Evolutionary conservation across 2,113 vertebrate genomes (phyloP).

Genomic region (Catharus bicknelli): DNA sequence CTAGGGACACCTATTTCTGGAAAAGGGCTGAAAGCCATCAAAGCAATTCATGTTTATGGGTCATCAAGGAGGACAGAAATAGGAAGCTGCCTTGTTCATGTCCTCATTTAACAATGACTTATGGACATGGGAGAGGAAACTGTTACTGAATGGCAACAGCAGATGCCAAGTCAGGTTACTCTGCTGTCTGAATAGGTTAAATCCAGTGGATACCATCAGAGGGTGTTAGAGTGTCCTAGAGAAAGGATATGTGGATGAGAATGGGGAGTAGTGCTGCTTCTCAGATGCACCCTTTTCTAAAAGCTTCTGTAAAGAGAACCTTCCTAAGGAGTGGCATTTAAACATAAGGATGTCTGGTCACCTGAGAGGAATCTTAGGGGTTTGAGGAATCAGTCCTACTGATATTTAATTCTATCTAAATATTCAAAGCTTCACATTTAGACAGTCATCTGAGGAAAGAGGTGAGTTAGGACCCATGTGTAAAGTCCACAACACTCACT

Average conservation of each 20-base stretch:
- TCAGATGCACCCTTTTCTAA: neutral
- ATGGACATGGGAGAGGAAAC: neutral
- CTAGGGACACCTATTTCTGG: neutral
- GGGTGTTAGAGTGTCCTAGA: neutral
- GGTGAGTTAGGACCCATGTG: neutral
- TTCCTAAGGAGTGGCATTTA: neutral
- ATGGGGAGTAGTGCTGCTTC: neutral
- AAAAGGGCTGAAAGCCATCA: constrained; percentile 5
- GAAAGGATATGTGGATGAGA: neutral
- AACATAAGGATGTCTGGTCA: neutral
- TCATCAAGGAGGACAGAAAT: constrained; percentile 1
- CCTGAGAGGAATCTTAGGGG: neutral
- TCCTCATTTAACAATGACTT: constrained; percentile 27
- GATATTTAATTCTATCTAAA: neutral
- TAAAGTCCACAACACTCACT: neutral
- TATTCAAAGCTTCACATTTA: neutral
- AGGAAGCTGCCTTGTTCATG: neutral
- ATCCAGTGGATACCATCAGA: neutral
- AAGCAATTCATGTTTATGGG: neutral
- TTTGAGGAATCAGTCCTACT: neutral
- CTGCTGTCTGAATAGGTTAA: neutral
- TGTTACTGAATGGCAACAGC: neutral
- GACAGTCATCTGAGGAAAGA: neutral
- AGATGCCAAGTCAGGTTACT: constrained; percentile 7
- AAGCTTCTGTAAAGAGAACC: neutral